Conservation (phyloP, 1,140 invertebrate genomes). For the Calosoma granatense region DNA sequence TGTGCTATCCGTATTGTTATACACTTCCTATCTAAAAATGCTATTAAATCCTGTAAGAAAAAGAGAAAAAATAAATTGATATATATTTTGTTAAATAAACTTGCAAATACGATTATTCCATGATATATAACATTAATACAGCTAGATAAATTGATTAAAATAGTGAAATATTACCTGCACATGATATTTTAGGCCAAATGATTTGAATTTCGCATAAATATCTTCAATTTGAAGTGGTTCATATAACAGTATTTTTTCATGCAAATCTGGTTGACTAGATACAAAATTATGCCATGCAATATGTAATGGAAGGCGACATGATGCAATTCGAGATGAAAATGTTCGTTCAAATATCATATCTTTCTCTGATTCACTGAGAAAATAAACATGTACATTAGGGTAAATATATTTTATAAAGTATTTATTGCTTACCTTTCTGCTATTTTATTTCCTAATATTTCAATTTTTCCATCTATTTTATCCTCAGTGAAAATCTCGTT, state of each 20-base stretch:
- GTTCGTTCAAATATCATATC: slow-evolving; percentile 31
- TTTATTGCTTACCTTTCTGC: slow-evolving; percentile 13
- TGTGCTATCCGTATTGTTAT: slow-evolving; percentile 41
- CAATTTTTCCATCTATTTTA: slow-evolving; percentile 7
- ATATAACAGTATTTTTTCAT: slow-evolving; percentile 41
- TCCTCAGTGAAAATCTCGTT: not conserved
- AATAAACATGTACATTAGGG: slow-evolving; percentile 12
- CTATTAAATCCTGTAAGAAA: slow-evolving; percentile 41
- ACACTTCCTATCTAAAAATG: slow-evolving; percentile 44
- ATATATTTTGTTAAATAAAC: slow-evolving; percentile 4
- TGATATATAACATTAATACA: slow-evolving; percentile 3
- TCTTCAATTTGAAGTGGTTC: slow-evolving; percentile 44
- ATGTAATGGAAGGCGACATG: slow-evolving; percentile 41
- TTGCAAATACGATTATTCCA: slow-evolving; percentile 7
- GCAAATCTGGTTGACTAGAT: slow-evolving; percentile 32
- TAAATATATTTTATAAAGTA: slow-evolving; percentile 7
- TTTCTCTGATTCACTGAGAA: slow-evolving; percentile 34
- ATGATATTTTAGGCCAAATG: slow-evolving; percentile 41
- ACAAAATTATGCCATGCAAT: slow-evolving; percentile 47
- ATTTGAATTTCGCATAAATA: slow-evolving; percentile 39
- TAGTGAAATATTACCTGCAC: slow-evolving; percentile 36
- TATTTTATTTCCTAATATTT: slow-evolving; percentile 15
- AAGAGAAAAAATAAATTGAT: slow-evolving; percentile 21
- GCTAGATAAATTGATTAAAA: not conserved
- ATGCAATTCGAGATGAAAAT: slow-evolving; percentile 23